These are phyloP conservation scores for Thecophora atra DNA, from an alignment of 2,888 invertebrate species.

Conservation along the genomic window DNA sequence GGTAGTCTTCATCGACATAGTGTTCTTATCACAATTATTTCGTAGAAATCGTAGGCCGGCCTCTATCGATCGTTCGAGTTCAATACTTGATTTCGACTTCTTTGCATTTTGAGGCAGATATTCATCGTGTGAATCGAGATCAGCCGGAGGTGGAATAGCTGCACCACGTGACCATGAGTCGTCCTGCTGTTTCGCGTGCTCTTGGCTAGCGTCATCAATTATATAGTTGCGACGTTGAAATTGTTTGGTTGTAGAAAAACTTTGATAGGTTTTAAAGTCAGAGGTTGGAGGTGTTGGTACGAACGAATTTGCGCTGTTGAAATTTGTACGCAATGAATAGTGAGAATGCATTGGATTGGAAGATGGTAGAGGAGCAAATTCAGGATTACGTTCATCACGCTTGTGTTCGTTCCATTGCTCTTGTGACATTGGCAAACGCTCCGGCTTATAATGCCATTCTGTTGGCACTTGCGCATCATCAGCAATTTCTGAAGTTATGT, in stretches of 20 bases:
- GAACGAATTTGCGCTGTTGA: constrained; percentile 40
- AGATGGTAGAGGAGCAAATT: constrained; percentile 77
- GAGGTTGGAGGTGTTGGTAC: constrained; percentile 32
- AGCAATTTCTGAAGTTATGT: constrained; percentile 19
- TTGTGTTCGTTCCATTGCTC: constrained; percentile 70
- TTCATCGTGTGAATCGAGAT: too few relatives aligned
- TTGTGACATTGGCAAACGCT: constrained; percentile 63
- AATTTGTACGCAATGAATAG: constrained; percentile 54
- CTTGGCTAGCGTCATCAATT: constrained; percentile 9
- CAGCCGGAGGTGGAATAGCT: constrained; percentile 74
- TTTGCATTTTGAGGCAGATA: constrained; percentile 49
- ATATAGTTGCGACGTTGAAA: constrained; percentile 55
- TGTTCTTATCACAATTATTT: constrained; percentile 67
- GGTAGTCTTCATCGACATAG: constrained; percentile 57
- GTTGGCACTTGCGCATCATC: constrained; percentile 18
- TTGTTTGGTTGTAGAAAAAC: constrained; percentile 49
- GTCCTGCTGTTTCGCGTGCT: constrained; percentile 28
- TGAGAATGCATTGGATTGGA: not conserved
- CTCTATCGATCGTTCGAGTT: constrained; percentile 69
- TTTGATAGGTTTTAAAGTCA: constrained; percentile 50
- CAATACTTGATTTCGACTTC: constrained; percentile 48
- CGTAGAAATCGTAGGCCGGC: constrained; percentile 69
- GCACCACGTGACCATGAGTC: constrained; percentile 55
- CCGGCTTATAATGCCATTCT: constrained; percentile 61
- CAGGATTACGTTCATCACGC: constrained; percentile 74